Percentiles rank a stretch among this genome's conserved stretches.
phyloP scores from a whole-genome alignment of 1,140 invertebrate species.

The Sitophilus oryzae region DNA sequence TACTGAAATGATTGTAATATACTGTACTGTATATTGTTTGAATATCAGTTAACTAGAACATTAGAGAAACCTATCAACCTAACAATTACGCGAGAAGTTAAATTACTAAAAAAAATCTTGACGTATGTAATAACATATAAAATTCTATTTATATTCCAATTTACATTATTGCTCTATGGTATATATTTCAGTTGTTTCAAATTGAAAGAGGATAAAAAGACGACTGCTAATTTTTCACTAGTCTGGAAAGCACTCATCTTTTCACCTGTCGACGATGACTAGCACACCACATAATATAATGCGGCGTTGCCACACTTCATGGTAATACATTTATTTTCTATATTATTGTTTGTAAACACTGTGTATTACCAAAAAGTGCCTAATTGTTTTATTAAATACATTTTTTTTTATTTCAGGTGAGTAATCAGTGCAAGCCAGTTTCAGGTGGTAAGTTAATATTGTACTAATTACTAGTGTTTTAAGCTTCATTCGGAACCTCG shows the following conservation, averaged over 20 bases:
- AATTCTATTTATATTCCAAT: background rate
- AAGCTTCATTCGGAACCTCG: no score
- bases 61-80: no score
- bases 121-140: background rate
- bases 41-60: no score
- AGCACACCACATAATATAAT: slow-evolving; percentile 4
- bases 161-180: no score
- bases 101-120: background rate
- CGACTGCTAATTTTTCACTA: slow-evolving; percentile 19
- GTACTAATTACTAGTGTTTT: no score
- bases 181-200: no score
- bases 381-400: background rate
- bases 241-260: slow-evolving; percentile 23
- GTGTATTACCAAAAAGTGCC: background rate
- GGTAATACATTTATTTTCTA: background rate
- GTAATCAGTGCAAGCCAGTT: background rate
- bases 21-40: no score
- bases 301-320: slow-evolving; percentile 8
- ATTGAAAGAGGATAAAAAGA: slow-evolving; percentile 11
- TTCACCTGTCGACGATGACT: slow-evolving; percentile 21
- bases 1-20: no score
- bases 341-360: background rate
- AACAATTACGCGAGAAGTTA: no score
- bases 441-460: background rate
- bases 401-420: background rate